Evolutionary conservation across 2,888 invertebrate species (phyloP), one percentile per base, ranked within the genome.

Genomic region (Coronaproctus castanopsis): DNA sequence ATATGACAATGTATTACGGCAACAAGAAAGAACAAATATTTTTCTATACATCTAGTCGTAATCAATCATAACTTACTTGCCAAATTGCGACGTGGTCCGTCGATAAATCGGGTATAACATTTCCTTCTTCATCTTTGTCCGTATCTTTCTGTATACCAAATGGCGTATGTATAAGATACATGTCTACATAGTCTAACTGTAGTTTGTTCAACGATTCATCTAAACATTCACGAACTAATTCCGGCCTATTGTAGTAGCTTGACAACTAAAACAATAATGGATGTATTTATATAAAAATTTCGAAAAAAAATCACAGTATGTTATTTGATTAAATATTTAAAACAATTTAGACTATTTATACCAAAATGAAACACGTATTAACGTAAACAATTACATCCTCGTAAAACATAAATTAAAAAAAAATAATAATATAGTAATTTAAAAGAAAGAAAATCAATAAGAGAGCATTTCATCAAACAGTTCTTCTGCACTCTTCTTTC

Each of bases 111-210:
- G 51, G 22, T 1, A 3, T 19, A 8, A 52, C 52, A 1, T 52
- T 14, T 1, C 19, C 14, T 24, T 20, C 52, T 0, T 3, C 24
- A 14, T 24, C 21, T 19, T 21, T 21, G 10, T 52, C 48, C 14
- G 24, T 20, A 18, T 22, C 58, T 48, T 53, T 2, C 2, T 36
- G 14, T 5, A 58, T 23, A 1, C 54, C 48, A 10, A 51, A 55
- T 10, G 91, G 89, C 1, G 78, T 75, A 69, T 92, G 91, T 63
- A 90, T 73, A 48, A 91, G 74, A 72, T 87, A 90, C 61, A 91
- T 71, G 71, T 92, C 91, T 51, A 91, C 69, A 70, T 89, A 91
- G 55, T 83, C 80, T 62, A 89, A 69, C 59, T 83, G 81, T 21
- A 91, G 74, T 66, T 80, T 78, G 18, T 75, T 71, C 61, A 87